phyloP scores from a whole-genome alignment of 1,140 invertebrate species.

The Lutraria rhynchaena region DNA sequence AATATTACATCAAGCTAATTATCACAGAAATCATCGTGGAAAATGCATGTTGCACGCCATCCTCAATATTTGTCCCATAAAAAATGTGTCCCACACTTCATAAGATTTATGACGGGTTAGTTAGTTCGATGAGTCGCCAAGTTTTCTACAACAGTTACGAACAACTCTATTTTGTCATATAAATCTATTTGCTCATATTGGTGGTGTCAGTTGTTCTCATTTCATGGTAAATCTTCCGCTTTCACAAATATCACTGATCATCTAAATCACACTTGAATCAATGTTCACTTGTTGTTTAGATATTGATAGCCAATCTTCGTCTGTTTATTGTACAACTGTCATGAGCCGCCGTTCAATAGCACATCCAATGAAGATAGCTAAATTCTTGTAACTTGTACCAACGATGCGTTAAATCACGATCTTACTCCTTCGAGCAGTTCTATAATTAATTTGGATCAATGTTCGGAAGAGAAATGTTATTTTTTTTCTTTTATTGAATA shows the following conservation, averaged over 20 bases:
- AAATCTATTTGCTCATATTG: constrained; percentile 49
- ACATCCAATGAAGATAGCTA: too few relatives aligned
- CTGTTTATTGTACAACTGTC: constrained; percentile 15
- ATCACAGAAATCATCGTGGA: too few relatives aligned
- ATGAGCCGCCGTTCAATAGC: background rate
- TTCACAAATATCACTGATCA: background rate
- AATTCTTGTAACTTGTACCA: too few relatives aligned
- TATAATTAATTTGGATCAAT: background rate
- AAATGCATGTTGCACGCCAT: too few relatives aligned
- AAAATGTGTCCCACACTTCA: background rate
- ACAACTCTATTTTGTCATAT: too few relatives aligned
- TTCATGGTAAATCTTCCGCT: constrained; percentile 15
- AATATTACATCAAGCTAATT: too few relatives aligned
- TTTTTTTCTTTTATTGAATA: too few relatives aligned
- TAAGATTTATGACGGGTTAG: background rate
- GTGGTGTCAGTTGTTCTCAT: constrained; percentile 8
- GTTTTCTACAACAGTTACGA: background rate
- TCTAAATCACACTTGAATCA: constrained; percentile 24
- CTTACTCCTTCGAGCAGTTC: background rate
- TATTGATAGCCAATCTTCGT: constrained; percentile 1
- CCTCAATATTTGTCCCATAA: too few relatives aligned
- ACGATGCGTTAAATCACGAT: too few relatives aligned
- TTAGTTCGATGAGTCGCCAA: background rate
- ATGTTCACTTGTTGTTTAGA: constrained; percentile 53
- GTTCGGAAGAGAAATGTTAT: too few relatives aligned